These are phyloP conservation scores for Idaea dimidiata DNA, from an alignment of 2,888 invertebrate species.

Conservation along the genomic window DNA sequence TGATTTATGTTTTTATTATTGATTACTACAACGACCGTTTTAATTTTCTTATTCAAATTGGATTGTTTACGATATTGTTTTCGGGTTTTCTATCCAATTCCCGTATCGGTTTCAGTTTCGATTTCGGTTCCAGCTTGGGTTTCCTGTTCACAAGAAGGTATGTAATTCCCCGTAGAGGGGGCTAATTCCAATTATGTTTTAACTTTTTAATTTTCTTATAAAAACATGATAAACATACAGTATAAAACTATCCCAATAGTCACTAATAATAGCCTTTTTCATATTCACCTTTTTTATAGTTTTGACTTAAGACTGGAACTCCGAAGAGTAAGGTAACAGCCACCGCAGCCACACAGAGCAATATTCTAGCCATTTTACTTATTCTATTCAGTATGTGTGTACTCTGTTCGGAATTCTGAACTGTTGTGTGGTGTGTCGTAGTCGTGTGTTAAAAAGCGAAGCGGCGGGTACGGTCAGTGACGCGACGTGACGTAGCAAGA, in stretches of 20 bases:
- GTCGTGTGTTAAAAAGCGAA: conserved; percentile 59
- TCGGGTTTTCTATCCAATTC: too few species aligned
- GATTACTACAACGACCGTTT: too few species aligned
- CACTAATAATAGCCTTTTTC: not conserved
- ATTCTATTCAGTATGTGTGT: conserved; percentile 43
- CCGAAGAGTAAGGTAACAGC: conserved; percentile 26
- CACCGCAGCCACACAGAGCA: conserved; percentile 51
- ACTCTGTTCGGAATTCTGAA: conserved; percentile 53
- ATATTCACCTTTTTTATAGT: conserved; percentile 56
- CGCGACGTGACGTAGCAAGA: not conserved
- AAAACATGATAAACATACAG: too few species aligned
- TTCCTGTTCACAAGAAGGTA: too few species aligned
- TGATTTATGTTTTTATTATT: too few species aligned
- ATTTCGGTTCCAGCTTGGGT: too few species aligned
- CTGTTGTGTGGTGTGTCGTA: conserved; percentile 50
- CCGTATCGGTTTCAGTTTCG: too few species aligned
- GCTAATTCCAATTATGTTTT: too few species aligned
- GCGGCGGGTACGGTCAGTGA: not conserved
- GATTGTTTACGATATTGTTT: too few species aligned
- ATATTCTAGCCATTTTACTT: conserved; percentile 54
- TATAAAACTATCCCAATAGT: not conserved
- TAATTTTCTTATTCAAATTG: too few species aligned
- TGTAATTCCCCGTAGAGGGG: too few species aligned
- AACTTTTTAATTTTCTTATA: too few species aligned
- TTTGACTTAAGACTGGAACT: conserved; percentile 30